Evolutionary conservation across 2,113 vertebrate species (phyloP), one percentile per base, ranked within the genome.

Genomic region (Fregata magnificens): DNA sequence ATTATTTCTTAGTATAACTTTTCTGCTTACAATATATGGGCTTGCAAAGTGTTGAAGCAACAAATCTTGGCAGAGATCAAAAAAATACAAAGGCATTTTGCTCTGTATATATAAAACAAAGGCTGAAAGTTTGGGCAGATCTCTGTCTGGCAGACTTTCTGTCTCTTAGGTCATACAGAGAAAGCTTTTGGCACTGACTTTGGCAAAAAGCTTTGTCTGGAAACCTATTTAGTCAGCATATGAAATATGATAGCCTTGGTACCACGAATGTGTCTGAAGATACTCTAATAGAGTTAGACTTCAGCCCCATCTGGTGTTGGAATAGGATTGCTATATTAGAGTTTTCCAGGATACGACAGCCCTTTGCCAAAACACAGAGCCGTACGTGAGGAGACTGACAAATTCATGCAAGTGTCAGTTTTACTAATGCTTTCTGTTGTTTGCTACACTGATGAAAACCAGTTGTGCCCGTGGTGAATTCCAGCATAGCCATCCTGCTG

Each of bases 231-330:
- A 96, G 96, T 95, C 58, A 72, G 38, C 17, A 36, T 94, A 94
- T 93, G 91, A 95, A 97, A 96, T 82, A 42, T 74, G 95, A 95
- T 90, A 63, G 82, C 72, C 63, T 67, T 56, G 62, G 36, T 95
- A 69, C 62, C 63, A n/a, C 2, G 22, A 45, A 40, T 76, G 69
- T 82, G 86, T 86, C 94, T 82, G 82, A 58, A 58, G 81, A 73
- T 78, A 28, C n/a, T 77, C 61, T 94, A 90, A 83, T 94, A 67
- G 90, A 84, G 96, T 97, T 97, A 97, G 97, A 80, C 97, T 98
- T 78, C 95, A 98, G 98, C 98, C 94, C 98, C 98, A 98, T 97
- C 98, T 98, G 98, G 84, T 97, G 98, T 97, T 96, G 90, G 88
- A 92, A 88, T 13, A 34, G 81, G 86, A 92, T 80, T 81, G 89